Evolutionary conservation across 2,888 invertebrate species (phyloP).

Genomic region (Caenorhabditis sp.): DNA sequence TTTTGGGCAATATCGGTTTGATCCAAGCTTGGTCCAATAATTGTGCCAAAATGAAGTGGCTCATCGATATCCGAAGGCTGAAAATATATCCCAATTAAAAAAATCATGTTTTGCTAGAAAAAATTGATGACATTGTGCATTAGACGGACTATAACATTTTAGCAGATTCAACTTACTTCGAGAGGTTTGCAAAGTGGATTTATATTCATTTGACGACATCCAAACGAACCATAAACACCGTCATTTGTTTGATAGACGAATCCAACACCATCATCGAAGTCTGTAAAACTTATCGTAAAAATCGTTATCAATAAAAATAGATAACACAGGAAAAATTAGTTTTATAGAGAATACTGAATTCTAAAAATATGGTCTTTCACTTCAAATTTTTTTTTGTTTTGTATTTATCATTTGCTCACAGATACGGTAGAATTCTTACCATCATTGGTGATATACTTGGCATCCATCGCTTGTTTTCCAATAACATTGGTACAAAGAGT

Average conservation of each 20-base stretch:
- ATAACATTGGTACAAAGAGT: constrained; percentile 88
- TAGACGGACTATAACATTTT: not conserved
- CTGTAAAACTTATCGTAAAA: not conserved
- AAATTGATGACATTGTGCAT: not conserved
- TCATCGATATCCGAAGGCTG: constrained; percentile 7
- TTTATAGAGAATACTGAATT: too few relatives aligned
- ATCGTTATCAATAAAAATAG: constrained; percentile 13
- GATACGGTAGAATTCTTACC: constrained; percentile 42
- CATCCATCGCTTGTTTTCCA: constrained; percentile 78
- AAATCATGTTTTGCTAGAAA: too few relatives aligned
- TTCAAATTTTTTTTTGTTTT: too few relatives aligned
- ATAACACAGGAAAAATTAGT: too few relatives aligned
- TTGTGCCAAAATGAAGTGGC: constrained; percentile 45
- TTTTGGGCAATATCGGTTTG: constrained; percentile 54
- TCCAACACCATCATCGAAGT: constrained; percentile 55
- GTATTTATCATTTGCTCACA: too few relatives aligned
- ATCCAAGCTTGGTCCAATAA: constrained; percentile 57
- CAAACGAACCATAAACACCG: constrained; percentile 78
- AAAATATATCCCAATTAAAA: too few relatives aligned
- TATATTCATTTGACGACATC: constrained; percentile 75
- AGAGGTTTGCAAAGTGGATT: constrained; percentile 61
- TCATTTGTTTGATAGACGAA: constrained; percentile 66
- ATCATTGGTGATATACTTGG: constrained; percentile 59
- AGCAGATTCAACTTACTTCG: constrained; percentile 13
- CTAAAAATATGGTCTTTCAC: too few relatives aligned